Conservation (phyloP, 2,797 vertebrate genomes). For the Heliangelus exortis region DNA sequence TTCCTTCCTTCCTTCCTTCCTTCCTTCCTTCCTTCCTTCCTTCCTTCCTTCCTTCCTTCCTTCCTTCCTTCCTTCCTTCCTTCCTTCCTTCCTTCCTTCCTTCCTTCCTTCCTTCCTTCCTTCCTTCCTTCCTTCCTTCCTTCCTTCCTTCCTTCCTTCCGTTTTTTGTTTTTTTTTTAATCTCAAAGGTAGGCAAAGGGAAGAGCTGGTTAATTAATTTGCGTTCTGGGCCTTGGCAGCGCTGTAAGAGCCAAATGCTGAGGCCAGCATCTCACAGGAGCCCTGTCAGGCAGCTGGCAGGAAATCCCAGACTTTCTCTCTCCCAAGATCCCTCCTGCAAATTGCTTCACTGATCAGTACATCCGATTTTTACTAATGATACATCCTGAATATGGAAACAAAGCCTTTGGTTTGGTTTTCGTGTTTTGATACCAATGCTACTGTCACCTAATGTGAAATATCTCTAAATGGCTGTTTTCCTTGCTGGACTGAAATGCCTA, state of each 20-base stretch:
- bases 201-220: conserved; percentile 40
- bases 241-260: not conserved
- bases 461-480: not conserved
- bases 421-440: not conserved
- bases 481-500: not conserved
- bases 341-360: not conserved
- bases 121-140: too few species aligned
- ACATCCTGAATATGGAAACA: not conserved
- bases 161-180: not conserved
- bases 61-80: not conserved
- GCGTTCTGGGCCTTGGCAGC: conserved; percentile 2
- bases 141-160: not conserved
- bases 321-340: not conserved
- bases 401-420: not conserved
- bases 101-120: too few species aligned
- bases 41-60: too few species aligned
- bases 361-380: conserved; percentile 1
- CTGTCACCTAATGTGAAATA: not conserved
- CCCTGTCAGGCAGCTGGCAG: not conserved
- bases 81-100: too few species aligned
- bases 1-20: too few species aligned
- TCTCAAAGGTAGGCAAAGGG: not conserved
- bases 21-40: too few species aligned
- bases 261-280: conserved; percentile 7
- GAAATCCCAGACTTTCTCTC: conserved; percentile 15